Percentiles rank a stretch among this genome's conserved stretches.
These are phyloP conservation scores for Megaptera novaeangliae DNA, from an alignment of 2,113 vertebrate genomes.

Conservation along the genomic window DNA sequence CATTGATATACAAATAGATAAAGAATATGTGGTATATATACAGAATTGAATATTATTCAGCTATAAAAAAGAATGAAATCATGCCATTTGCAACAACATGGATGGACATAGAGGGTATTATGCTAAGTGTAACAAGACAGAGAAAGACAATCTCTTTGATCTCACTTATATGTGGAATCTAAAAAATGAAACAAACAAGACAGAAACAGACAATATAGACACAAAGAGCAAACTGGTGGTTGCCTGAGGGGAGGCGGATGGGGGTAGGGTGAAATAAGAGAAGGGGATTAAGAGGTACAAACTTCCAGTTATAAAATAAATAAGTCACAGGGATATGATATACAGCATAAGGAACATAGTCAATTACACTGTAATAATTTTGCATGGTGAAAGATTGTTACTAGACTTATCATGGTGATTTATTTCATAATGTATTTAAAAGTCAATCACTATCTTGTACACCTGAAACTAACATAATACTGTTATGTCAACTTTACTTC, in stretches of 20 bases:
- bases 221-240: not conserved
- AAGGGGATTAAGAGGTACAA: not conserved
- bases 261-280: not conserved
- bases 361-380: not conserved
- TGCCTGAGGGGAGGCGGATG: not conserved
- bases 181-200: not conserved
- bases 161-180: not conserved
- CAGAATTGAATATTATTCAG: not conserved
- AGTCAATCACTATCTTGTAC: not conserved
- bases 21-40: not conserved
- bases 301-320: not conserved
- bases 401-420: not conserved
- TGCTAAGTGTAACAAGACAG: not conserved
- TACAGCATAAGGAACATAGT: not conserved
- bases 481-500: not conserved
- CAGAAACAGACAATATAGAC: not conserved
- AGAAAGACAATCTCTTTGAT: not conserved
- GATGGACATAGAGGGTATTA: not conserved
- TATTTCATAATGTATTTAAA: not conserved
- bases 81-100: not conserved
- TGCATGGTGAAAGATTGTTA: not conserved
- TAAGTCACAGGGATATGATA: not conserved
- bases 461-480: not conserved
- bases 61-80: not conserved
- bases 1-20: not conserved